Conservation (phyloP, 2,888 invertebrate species). For the Drosophila infuscata region DNA sequence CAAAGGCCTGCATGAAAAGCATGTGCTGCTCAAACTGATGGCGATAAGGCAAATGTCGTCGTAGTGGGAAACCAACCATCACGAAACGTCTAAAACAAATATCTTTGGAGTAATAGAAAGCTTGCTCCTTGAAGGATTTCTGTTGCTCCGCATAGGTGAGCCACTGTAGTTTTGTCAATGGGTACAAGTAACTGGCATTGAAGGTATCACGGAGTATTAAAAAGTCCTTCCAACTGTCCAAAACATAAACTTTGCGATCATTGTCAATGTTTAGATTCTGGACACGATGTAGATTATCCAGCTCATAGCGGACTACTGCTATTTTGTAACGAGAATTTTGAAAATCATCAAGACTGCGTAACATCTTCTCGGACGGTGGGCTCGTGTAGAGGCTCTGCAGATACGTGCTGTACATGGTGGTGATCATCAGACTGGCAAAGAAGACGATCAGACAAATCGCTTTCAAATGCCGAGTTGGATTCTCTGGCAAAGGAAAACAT, state of each 20-base stretch:
- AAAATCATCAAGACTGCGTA: too few relatives aligned
- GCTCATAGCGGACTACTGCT: not conserved
- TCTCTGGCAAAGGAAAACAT: too few relatives aligned
- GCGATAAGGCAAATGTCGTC: conserved; percentile 54
- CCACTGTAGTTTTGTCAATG: conserved; percentile 50
- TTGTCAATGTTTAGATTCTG: not conserved
- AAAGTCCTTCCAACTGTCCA: conserved; percentile 30
- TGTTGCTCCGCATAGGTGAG: conserved; percentile 56
- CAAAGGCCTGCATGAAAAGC: conserved; percentile 33
- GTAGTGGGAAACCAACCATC: conserved; percentile 41
- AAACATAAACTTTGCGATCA: not conserved
- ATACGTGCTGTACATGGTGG: too few relatives aligned
- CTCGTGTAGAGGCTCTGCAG: too few relatives aligned
- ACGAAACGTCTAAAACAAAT: too few relatives aligned
- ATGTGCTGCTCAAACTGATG: conserved; percentile 57
- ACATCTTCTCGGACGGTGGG: too few relatives aligned
- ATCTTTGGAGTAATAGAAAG: conserved; percentile 52
- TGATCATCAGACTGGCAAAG: too few relatives aligned
- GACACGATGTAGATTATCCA: not conserved
- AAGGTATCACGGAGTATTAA: conserved; percentile 32
- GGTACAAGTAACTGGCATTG: conserved; percentile 49
- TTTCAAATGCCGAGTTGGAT: too few relatives aligned
- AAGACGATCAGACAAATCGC: too few relatives aligned
- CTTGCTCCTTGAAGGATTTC: conserved; percentile 34
- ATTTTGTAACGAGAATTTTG: too few relatives aligned